phyloP scores from a whole-genome alignment of 2,797 vertebrate species.

The Syndactyla subalaris region DNA sequence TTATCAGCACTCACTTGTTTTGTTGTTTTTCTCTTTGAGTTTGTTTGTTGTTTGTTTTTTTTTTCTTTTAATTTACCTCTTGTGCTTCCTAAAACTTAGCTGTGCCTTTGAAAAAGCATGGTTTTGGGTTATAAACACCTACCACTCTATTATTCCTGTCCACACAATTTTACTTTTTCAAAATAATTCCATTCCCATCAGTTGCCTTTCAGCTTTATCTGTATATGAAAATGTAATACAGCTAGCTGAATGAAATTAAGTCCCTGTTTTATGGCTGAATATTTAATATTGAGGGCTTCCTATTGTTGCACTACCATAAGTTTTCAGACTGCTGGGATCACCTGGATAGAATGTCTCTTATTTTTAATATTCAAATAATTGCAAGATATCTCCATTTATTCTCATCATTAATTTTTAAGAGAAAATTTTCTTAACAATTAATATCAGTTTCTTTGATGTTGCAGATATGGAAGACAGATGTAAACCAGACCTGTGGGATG shows the following conservation, averaged over 20 bases:
- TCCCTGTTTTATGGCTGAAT: neutral
- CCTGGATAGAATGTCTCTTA: neutral
- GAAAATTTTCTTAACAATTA: neutral
- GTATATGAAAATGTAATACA: neutral
- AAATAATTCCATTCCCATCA: neutral
- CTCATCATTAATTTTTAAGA: neutral
- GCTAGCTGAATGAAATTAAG: neutral
- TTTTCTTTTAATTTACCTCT: neutral
- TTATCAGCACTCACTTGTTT: neutral
- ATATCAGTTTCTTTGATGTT: neutral
- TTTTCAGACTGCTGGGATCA: neutral
- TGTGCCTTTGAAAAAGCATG: neutral
- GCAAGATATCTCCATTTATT: neutral
- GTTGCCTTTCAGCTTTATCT: neutral
- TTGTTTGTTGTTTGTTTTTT: neutral
- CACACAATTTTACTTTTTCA: neutral
- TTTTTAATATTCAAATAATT: neutral
- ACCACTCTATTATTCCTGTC: neutral
- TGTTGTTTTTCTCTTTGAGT: neutral
- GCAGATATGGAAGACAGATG: neutral
- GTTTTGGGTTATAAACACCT: neutral
- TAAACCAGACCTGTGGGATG: neutral
- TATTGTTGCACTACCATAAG: neutral
- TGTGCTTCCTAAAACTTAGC: neutral
- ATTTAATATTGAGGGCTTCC: neutral